Base-by-base conservation (phyloP, 1,140 invertebrate species). In the Vollenhovia emeryi region DNA sequence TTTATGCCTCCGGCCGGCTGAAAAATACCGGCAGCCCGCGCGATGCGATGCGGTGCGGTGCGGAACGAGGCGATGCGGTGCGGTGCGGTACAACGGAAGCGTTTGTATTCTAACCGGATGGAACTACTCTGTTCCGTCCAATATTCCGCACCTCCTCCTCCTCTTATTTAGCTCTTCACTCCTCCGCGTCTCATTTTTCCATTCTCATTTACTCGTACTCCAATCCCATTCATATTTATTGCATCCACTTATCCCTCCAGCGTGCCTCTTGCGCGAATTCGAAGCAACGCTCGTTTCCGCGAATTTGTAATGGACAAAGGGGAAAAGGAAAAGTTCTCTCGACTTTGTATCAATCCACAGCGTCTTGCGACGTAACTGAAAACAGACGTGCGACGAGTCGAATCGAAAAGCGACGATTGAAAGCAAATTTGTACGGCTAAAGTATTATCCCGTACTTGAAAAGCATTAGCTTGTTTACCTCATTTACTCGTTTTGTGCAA, bases 1-100 rank as follows among this genome's bases (percentile, higher is more conserved):
- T 92, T 92, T 91, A 89, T 90, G 88, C 89, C 88, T 92, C 43
- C 76, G 82, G 73, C 55, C 76, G 21, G 69, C 48, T 88, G 83
- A 86, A 91, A 91, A 90, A 89, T 90, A 64, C 66, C 69, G 73
- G 68, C 40, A 76, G 45, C 69, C 60, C 60, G 66, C 27, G 33
- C 82, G 48, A n/a, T 57, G 52, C 48, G 68, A 2, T n/a, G 73
- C 73, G 36, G 8, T 15, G 45, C 68, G 68, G 55, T 0, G 50
- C 85, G 68, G 36, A 0, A 45, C 85, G 55, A 2, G 24, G 30
- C 30, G n/a, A 0, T 52, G 52, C 71, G 71, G 7, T 43, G 69
- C 73, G 24, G 15, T 27, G 27, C 74, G 62, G 5, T 33, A 36
- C 75, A 24, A 57, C 87, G 83, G 80, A 88, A 85, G 55, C 57